A percentile compares a stretch with the other conserved stretches of the same genome.
phyloP scores from a whole-genome alignment of 2,888 invertebrate species.

The Adineta ricciae region DNA sequence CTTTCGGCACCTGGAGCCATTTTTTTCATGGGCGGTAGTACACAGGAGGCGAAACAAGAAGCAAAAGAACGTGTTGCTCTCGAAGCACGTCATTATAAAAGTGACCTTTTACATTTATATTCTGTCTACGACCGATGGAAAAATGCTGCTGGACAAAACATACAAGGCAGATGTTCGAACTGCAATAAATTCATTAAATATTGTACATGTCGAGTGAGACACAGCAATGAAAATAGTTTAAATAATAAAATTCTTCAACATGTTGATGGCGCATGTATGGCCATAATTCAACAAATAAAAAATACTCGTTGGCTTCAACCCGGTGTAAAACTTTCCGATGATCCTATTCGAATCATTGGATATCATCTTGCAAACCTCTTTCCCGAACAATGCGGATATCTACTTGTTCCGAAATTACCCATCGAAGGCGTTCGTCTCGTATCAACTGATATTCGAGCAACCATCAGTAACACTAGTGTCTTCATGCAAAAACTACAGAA shows the following conservation, averaged over 20 bases:
- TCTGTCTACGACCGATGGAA: background rate
- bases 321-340: background rate
- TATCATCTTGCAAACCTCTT: background rate
- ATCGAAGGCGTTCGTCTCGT: background rate
- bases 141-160: background rate
- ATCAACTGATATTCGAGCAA: background rate
- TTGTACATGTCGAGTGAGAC: background rate
- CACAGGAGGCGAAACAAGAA: background rate
- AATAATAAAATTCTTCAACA: conserved; percentile 21
- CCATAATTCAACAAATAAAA: background rate
- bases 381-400: background rate
- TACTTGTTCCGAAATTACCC: background rate
- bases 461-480: background rate
- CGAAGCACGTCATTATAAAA: background rate
- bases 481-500: background rate
- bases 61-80: background rate
- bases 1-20: background rate
- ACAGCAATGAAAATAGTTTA: conserved; percentile 14
- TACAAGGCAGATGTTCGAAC: background rate
- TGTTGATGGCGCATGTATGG: conserved; percentile 1
- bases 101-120: background rate
- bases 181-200: background rate
- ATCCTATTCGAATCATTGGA: background rate
- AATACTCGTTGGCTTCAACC: background rate
- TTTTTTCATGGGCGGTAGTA: background rate